Base-by-base conservation (phyloP, 2,797 vertebrate species). In the Coregonus ussuriensis region DNA sequence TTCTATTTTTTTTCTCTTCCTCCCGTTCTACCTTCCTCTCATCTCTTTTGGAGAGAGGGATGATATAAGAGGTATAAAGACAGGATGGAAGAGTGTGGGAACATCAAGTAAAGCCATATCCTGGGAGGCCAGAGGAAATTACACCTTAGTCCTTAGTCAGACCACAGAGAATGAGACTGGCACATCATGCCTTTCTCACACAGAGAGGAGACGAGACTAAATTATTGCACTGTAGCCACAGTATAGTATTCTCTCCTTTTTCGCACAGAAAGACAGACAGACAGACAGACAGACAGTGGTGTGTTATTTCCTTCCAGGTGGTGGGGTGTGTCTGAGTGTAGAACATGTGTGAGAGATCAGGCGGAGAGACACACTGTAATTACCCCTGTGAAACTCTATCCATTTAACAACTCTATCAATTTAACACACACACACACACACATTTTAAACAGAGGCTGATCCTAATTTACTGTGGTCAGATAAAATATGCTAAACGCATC, bases 321-420 rank as follows among this genome's bases (percentile, higher is more conserved):
- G 31, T 33, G 31, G 31, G 31, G 31, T 29, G 85, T 88, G 87
- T 87, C 88, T 85, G 87, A 88, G 84, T 80, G 85, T 72, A 83
- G 84, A 91, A 88, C 89, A 90, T 88, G 92, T 92, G 88, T 89
- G 87, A 89, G 90, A 81, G 77, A 77, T 83, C 83, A 89, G 85
- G 86, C 92, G 81, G 84, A 79, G 87, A 86, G 84, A 87, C 75
- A 86, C 25, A 33, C 91, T 92, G 88, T 90, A 94, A 92, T 93
- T 93, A 92, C 90, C 87, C 82, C 72, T 82, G 82, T 89, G 84
- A 74, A 67, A 82, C 65, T 72, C 31, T 33, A 33, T 33, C 31
- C 31, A 33, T 33, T 33, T 33, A 31, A 65, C 31, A 31, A 31
- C 31, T 31, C 31, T 31, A 31, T 31, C 31, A 1, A 31, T 31